Percentiles rank a stretch among this genome's conserved stretches.
phyloP scores from a whole-genome alignment of 35 echinoderm and acorn worm genomes.

The Nesometra sesokonis region DNA sequence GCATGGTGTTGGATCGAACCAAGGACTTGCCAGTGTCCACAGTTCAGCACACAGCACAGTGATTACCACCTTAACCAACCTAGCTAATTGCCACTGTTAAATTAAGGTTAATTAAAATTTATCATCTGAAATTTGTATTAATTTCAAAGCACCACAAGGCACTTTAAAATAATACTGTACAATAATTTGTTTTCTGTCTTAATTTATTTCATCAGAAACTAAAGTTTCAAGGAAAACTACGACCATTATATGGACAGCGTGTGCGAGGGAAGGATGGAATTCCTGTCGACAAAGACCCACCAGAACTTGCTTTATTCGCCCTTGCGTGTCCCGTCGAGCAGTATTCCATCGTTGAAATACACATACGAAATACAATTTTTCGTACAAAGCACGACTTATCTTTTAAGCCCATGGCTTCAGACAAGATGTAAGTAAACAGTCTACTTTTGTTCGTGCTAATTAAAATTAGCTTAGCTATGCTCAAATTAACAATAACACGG shows the following conservation, averaged over 20 bases:
- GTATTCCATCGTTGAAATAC: constrained; percentile 81
- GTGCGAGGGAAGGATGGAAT: constrained; percentile 63
- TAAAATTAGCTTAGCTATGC: background rate
- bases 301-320: constrained; percentile 62
- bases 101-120: no score
- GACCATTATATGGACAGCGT: constrained; percentile 60
- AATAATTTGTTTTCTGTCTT: no score
- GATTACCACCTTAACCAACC: no score
- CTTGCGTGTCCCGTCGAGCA: constrained; percentile 73
- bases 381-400: constrained; percentile 82
- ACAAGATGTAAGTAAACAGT: constrained; percentile 51
- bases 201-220: constrained; percentile 49
- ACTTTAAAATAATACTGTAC: no score
- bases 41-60: no score
- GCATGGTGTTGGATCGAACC: no score
- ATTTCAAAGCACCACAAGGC: no score
- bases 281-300: constrained; percentile 60
- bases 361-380: constrained; percentile 90
- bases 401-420: constrained; percentile 66
- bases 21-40: no score
- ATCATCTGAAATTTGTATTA: no score
- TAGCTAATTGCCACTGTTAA: no score
- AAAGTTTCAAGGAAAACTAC: constrained; percentile 58
- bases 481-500: background rate
- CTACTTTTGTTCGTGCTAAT: background rate